Evolutionary conservation across 2,113 vertebrate species (phyloP), one percentile per base, ranked within the genome.

Genomic region (Falcunculus frontatus): DNA sequence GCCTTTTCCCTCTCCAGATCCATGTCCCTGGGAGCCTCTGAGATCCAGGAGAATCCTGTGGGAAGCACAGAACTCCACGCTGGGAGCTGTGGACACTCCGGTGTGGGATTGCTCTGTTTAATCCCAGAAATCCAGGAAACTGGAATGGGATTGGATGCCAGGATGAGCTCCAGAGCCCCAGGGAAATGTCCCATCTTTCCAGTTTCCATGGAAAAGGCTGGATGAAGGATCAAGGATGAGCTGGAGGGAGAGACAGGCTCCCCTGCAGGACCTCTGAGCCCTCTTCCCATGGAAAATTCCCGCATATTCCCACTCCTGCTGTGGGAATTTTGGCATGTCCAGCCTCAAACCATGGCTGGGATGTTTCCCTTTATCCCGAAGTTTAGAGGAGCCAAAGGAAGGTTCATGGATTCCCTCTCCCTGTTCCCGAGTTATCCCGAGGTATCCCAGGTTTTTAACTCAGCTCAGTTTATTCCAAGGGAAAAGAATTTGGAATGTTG

Each of bases 11-110:
- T 42, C 41, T 57, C 16, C 39, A 82, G 29, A 30, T 26, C 37
- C 65, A 10, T 10, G 10, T 56, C 59, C 84, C 77, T 8, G 37
- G 55, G 44, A 80, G 35, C 37, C 39, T 55, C 60, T 35, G 77
- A 37, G 10, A 75, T 26, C 52, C 5, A 42, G 42, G 60, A 62
- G 5, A 68, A 75, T 56, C 15, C 13, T 3, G 22, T 5, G 20
- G 70, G 22, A 60, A 64, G 3, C 11, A 5, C 1, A 1, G 29
- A 47, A 13, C 20, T 46, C 50, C 22, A 0, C 2, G 4, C n/a
- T n/a, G n/a, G n/a, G n/a, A 19, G 11, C 13, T 30, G 47, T n/a
- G 26, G 22, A 22, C 7, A 3, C 29, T 42, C 29, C 16, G 46
- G 7, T 4, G 42, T 25, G 55, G 44, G 39, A 49, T 21, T 16